These are phyloP conservation scores for cattle (Bos taurus) DNA, from an alignment of 2,113 vertebrate genomes.

Conservation along the genomic window ARS-UCD2.0 NC_037332.1:75512501-75513000, in stretches of 20 bases:
- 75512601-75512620: constrained; percentile 85
- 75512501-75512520: neutral
- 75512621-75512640: constrained; percentile 90
- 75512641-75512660: constrained; percentile 94
- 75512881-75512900: neutral
- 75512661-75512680: constrained; percentile 89
- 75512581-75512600: constrained; percentile 85
- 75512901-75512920: neutral
- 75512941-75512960: neutral
- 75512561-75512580: constrained; percentile 68
- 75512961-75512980: neutral
- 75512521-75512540: neutral
- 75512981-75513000: rapidly evolving
- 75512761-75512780: neutral
- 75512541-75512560: rapidly evolving
- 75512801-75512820: neutral
- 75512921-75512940: neutral
- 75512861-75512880: neutral
- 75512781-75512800: neutral
- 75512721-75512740: constrained; percentile 76
- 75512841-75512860: neutral
- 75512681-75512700: constrained; percentile 85
- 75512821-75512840: neutral
- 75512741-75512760: neutral
- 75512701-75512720: constrained; percentile 92